phyloP scores from a whole-genome alignment of 1,140 invertebrate species.

The Arctopsyche grandis region DNA sequence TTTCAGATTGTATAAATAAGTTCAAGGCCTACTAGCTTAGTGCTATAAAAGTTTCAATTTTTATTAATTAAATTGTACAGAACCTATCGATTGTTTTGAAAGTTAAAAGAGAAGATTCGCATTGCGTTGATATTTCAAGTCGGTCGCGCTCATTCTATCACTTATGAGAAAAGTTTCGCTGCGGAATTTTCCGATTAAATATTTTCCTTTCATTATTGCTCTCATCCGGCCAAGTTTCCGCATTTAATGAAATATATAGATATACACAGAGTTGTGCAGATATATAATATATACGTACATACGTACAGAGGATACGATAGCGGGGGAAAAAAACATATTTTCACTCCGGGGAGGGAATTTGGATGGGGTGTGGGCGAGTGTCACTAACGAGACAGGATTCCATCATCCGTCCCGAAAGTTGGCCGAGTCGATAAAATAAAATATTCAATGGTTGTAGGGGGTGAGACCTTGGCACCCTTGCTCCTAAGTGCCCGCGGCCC shows the following conservation, averaged over 20 bases:
- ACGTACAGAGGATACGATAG: neutral
- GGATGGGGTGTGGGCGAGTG: neutral
- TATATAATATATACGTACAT: neutral
- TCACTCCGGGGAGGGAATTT: neutral
- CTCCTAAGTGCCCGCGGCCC: constrained; percentile 9
- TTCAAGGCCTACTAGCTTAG: no score
- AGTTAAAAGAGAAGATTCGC: neutral
- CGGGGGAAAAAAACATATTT: constrained; percentile 11
- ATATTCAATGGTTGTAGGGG: constrained; percentile 6
- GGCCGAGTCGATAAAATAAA: constrained; percentile 13
- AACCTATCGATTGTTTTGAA: no score
- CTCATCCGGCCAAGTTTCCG: constrained; percentile 1
- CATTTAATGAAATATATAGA: constrained; percentile 14
- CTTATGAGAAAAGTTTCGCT: constrained; percentile 27
- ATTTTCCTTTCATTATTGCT: constrained; percentile 30
- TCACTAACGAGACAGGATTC: constrained; percentile 11
- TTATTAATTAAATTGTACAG: no score
- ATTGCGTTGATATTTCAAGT: constrained; percentile 13
- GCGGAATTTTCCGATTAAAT: constrained; percentile 32
- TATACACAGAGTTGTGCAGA: neutral
- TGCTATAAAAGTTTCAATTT: no score
- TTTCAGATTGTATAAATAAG: no score
- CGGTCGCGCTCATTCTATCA: constrained; percentile 16
- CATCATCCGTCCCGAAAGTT: constrained; percentile 1
- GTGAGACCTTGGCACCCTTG: constrained; percentile 11